phyloP scores from a whole-genome alignment of 2,888 invertebrate genomes.

The Achlya flavicornis region DNA sequence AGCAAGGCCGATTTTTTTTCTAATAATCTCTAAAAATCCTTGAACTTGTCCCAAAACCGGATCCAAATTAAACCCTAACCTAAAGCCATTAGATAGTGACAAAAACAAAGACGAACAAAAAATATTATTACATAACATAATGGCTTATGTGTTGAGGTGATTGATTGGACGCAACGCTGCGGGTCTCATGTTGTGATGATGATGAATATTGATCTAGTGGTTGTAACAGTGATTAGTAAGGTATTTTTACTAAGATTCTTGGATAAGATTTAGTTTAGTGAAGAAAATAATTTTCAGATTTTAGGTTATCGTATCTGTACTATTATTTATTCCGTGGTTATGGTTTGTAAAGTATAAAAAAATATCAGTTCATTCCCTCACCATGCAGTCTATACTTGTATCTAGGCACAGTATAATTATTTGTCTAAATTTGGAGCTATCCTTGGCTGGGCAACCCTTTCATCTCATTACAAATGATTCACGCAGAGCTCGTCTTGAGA shows the following conservation, averaged over 20 bases:
- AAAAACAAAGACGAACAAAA: constrained; percentile 1
- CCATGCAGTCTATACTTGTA: not conserved
- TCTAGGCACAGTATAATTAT: constrained; percentile 12
- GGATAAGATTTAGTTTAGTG: too few species aligned
- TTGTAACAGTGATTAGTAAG: not conserved
- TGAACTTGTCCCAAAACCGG: constrained; percentile 1
- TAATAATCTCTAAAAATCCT: too few species aligned
- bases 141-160: not conserved
- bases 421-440: constrained; percentile 16
- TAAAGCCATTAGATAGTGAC: constrained; percentile 5
- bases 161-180: not conserved
- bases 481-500: constrained; percentile 3
- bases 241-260: not conserved
- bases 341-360: not conserved
- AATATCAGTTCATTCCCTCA: not conserved
- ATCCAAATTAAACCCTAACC: not conserved
- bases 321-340: too few species aligned
- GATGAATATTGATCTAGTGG: not conserved
- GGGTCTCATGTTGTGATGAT: not conserved
- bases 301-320: too few species aligned
- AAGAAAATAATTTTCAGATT: too few species aligned
- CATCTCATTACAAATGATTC: constrained; percentile 19
- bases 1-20: too few species aligned
- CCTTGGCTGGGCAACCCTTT: constrained; percentile 20
- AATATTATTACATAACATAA: constrained; percentile 2